Conservation (phyloP, 2,797 vertebrate species). For the Forpus xanthops region DNA sequence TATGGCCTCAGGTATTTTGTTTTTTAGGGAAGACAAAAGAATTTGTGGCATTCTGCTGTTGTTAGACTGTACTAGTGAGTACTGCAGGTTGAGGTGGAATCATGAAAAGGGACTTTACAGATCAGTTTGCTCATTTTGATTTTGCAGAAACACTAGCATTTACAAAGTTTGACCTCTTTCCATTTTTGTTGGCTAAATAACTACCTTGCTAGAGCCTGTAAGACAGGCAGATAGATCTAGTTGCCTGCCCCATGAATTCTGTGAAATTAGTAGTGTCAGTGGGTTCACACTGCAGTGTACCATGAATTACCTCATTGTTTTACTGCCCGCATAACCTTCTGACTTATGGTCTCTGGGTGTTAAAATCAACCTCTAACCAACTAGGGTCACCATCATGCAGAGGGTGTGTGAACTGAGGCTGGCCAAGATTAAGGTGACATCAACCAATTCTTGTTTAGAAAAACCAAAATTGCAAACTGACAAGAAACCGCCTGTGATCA, state of each 20-base stretch:
- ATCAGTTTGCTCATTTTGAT: not conserved
- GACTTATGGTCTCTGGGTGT: not conserved
- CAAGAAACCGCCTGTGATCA: not conserved
- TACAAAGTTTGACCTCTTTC: not conserved
- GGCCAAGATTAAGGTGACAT: not conserved
- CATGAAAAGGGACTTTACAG: not conserved
- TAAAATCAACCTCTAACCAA: not conserved
- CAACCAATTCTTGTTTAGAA: not conserved
- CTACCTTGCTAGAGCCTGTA: not conserved
- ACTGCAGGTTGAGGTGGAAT: not conserved
- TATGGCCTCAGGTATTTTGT: not conserved
- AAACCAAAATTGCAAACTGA: not conserved
- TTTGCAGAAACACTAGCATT: not conserved
- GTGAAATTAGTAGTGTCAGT: not conserved
- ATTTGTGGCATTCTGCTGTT: not conserved
- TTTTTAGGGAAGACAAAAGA: not conserved
- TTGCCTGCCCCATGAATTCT: not conserved
- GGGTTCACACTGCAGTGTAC: not conserved
- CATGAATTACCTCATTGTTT: not conserved
- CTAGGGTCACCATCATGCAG: not conserved
- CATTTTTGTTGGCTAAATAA: not conserved
- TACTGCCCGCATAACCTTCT: not conserved
- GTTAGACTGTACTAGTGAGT: not conserved
- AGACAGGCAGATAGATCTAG: not conserved
- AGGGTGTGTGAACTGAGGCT: not conserved